Percentiles rank a stretch among this genome's conserved stretches.
Evolutionary conservation across 2,888 invertebrate species (phyloP).

Genomic region (Pharmacophagus antenor): DNA sequence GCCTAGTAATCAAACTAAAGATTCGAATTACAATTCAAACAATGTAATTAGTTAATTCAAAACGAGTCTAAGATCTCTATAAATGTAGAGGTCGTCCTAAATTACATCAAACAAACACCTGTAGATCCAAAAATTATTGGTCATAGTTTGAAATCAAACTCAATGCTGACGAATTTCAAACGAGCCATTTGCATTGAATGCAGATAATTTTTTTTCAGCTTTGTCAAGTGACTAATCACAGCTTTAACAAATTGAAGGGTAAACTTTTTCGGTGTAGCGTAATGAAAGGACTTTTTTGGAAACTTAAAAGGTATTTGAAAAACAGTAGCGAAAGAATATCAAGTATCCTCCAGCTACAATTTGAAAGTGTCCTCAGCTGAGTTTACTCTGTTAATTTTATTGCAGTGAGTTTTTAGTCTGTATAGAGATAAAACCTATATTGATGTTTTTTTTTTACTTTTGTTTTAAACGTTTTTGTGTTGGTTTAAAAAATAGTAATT

Average conservation of each 20-base stretch:
- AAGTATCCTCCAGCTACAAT: conserved; percentile 30
- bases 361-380: conserved; percentile 21
- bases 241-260: conserved; percentile 25
- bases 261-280: conserved; percentile 23
- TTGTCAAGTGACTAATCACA: conserved; percentile 29
- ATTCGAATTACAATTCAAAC: too few species aligned
- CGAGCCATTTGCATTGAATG: conserved; percentile 4
- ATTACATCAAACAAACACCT: conserved; percentile 2
- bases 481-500: neutral
- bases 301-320: conserved; percentile 28
- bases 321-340: conserved; percentile 29
- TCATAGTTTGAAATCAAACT: neutral
- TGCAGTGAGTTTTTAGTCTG: conserved; percentile 21
- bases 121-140: conserved; percentile 1
- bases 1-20: too few species aligned
- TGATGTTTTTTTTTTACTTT: neutral
- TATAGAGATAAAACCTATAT: conserved; percentile 16
- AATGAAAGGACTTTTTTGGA: conserved; percentile 23
- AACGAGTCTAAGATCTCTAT: too few species aligned
- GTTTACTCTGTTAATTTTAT: conserved; percentile 26
- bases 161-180: neutral
- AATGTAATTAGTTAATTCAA: neutral
- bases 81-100: neutral
- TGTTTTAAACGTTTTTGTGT: neutral
- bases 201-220: conserved; percentile 23